Percentiles rank a stretch among this genome's conserved stretches.
Conservation (phyloP, 1,140 invertebrate species). For the Conopomorpha cramerella region DNA sequence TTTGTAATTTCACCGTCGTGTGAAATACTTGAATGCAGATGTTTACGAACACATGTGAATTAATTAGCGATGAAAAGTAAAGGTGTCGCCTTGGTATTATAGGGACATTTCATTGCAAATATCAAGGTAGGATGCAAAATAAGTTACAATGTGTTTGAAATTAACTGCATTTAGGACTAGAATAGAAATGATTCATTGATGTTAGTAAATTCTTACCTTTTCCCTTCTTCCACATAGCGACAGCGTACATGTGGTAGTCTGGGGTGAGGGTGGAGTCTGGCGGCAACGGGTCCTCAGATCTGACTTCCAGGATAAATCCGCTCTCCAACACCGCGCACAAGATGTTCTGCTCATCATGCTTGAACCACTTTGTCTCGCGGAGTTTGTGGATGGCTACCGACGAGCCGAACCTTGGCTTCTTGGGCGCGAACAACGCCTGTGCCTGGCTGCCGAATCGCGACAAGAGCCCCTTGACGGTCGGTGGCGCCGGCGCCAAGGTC, state of each 20-base stretch:
- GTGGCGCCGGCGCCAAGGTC: constrained; percentile 39
- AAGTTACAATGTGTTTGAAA: constrained; percentile 9
- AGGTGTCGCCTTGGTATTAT: too few relatives aligned
- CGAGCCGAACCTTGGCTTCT: constrained; percentile 62
- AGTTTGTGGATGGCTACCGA: constrained; percentile 69
- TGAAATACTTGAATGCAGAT: too few relatives aligned
- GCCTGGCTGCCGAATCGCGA: constrained; percentile 59
- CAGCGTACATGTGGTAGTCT: constrained; percentile 62
- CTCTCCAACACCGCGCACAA: constrained; percentile 69
- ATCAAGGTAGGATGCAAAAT: too few relatives aligned
- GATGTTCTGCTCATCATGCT: constrained; percentile 66
- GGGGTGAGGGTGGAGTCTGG: constrained; percentile 39
- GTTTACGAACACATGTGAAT: too few relatives aligned
- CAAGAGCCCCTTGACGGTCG: constrained; percentile 51
- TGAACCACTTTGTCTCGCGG: constrained; percentile 71
- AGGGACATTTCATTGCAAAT: too few relatives aligned
- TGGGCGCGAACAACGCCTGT: constrained; percentile 55
- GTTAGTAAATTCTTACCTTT: too few relatives aligned
- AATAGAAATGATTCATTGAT: too few relatives aligned
- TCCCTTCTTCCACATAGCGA: constrained; percentile 68
- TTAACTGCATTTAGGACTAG: too few relatives aligned
- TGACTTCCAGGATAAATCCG: constrained; percentile 69
- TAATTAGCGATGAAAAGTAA: too few relatives aligned
- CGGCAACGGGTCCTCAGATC: constrained; percentile 51
- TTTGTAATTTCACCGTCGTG: too few relatives aligned